Conservation (phyloP, 1,140 invertebrate genomes). For the Drosophila teissieri region DNA sequence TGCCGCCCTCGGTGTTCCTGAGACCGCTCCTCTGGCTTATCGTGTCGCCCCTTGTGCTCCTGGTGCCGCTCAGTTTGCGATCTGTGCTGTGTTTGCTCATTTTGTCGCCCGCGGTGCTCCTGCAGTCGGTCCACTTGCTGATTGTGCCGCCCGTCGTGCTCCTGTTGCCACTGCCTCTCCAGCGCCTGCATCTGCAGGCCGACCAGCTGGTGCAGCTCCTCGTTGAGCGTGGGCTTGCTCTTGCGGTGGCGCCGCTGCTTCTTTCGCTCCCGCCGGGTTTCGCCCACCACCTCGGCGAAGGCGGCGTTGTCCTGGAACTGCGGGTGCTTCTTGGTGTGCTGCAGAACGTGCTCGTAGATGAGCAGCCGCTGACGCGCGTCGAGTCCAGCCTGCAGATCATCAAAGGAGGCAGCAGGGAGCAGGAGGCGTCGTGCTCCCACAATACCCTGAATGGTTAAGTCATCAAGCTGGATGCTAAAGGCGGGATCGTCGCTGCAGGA, state of each 20-base stretch:
- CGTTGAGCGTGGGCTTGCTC: conserved; percentile 66
- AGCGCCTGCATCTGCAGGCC: conserved; percentile 72
- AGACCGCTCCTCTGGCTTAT: not conserved
- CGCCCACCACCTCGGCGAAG: conserved; percentile 59
- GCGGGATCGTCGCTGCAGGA: conserved; percentile 20
- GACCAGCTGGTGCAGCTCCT: conserved; percentile 69
- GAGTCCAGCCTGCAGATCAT: conserved; percentile 54
- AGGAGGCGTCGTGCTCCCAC: conserved; percentile 1
- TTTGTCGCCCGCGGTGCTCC: no score
- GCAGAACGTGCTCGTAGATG: conserved; percentile 63
- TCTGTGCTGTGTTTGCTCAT: no score
- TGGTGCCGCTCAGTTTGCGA: not conserved
- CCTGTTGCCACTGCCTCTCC: conserved; percentile 20
- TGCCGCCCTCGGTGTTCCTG: not conserved
- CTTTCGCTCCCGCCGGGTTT: conserved; percentile 51
- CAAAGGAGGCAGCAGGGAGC: conserved; percentile 2
- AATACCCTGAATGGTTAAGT: conserved; percentile 5
- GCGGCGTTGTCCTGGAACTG: conserved; percentile 35
- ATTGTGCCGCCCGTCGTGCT: not conserved
- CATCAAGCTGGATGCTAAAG: conserved; percentile 33
- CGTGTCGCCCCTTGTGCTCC: not conserved
- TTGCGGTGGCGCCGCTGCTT: conserved; percentile 61
- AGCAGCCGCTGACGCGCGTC: conserved; percentile 43
- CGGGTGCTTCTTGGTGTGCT: conserved; percentile 13
- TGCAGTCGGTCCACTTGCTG: no score